Conservation (phyloP, 2,113 vertebrate species). For the Morone saxatilis region DNA sequence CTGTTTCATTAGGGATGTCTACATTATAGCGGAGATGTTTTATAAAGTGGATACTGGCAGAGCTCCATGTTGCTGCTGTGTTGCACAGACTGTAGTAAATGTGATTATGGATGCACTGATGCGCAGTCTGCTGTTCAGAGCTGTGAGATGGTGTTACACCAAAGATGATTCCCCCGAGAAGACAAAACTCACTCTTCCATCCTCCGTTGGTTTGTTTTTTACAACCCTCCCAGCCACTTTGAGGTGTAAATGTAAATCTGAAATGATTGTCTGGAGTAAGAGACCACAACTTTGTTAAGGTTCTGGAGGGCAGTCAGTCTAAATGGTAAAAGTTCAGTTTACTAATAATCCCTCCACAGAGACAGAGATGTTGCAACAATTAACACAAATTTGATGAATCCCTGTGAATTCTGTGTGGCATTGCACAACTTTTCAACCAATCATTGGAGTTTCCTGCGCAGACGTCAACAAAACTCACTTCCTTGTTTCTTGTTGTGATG, state of each 20-base stretch:
- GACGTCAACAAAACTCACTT: too few relatives aligned
- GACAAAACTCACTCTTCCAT: neutral
- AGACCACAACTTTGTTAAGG: too few relatives aligned
- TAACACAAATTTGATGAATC: too few relatives aligned
- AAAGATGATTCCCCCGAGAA: slow-evolving; percentile 41
- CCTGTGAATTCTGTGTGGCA: too few relatives aligned
- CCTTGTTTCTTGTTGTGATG: too few relatives aligned
- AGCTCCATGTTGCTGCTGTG: slow-evolving; percentile 15
- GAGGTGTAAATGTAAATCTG: neutral
- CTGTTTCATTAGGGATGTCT: neutral
- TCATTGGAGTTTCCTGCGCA: too few relatives aligned
- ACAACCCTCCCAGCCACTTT: neutral
- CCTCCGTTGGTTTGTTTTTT: neutral
- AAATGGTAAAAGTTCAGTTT: too few relatives aligned
- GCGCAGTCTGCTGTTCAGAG: slow-evolving; percentile 2
- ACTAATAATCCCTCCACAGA: too few relatives aligned
- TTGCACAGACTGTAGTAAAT: slow-evolving; percentile 37
- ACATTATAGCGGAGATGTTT: neutral
- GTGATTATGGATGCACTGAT: slow-evolving; percentile 35
- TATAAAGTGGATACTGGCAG: slow-evolving; percentile 15
- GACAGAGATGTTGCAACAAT: too few relatives aligned
- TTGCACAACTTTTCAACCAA: too few relatives aligned
- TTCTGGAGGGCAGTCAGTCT: too few relatives aligned
- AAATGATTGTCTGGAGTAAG: neutral
- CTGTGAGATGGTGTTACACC: slow-evolving; percentile 17